These are phyloP conservation scores for Anastrepha obliqua DNA, from an alignment of 1,140 invertebrate species.

Conservation along the genomic window DNA sequence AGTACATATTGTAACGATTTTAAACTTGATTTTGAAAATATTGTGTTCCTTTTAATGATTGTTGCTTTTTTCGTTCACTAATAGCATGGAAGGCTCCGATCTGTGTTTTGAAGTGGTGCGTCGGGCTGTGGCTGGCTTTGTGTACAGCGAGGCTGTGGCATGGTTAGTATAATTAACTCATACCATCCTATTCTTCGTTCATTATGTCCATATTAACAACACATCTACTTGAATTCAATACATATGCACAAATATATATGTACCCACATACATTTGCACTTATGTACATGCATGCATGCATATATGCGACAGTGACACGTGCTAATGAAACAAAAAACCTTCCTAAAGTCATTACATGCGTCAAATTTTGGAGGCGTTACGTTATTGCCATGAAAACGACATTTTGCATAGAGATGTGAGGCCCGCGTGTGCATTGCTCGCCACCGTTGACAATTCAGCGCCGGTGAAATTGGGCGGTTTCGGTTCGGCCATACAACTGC, in stretches of 20 bases:
- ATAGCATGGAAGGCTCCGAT: conserved; percentile 98
- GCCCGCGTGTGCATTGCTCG: conserved; percentile 94
- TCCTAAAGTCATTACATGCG: conserved; percentile 94
- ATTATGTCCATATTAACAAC: conserved; percentile 36
- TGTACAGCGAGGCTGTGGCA: conserved; percentile 98
- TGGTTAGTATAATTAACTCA: conserved; percentile 82
- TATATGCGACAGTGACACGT: conserved; percentile 35
- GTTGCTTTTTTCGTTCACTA: conserved; percentile 73
- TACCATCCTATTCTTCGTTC: conserved; percentile 14
- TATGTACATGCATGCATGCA: conserved; percentile 11
- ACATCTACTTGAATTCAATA: not conserved
- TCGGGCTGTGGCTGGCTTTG: conserved; percentile 95
- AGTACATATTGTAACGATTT: not conserved
- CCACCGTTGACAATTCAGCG: conserved; percentile 97
- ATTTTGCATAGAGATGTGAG: conserved; percentile 97
- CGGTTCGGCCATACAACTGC: conserved; percentile 94
- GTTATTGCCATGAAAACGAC: conserved; percentile 98
- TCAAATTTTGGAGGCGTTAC: conserved; percentile 94
- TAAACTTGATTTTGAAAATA: conserved; percentile 49
- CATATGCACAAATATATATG: not conserved
- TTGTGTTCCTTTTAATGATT: conserved; percentile 22
- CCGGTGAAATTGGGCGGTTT: conserved; percentile 99
- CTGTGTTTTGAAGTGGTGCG: conserved; percentile 98
- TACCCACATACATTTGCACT: not conserved
- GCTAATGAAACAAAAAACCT: conserved; percentile 50